Evolutionary conservation across 2,113 vertebrate species (phyloP).

Genomic region (Pachycephala philippinensis): DNA sequence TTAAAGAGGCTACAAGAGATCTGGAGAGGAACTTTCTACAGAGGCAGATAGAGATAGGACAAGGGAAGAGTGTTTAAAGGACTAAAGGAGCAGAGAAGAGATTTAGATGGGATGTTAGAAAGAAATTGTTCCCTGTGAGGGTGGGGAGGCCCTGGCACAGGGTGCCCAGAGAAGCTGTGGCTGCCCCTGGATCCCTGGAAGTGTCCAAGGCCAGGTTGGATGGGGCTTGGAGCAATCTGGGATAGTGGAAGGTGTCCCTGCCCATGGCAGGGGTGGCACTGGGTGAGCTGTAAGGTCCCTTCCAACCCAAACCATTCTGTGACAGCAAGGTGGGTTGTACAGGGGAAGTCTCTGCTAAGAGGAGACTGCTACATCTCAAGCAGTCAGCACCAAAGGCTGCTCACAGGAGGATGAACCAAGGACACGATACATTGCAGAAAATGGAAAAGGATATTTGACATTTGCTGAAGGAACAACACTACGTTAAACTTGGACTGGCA

Average conservation of each 20-base stretch:
- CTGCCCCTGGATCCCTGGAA: not conserved
- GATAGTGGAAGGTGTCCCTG: not conserved
- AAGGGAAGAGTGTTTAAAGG: not conserved
- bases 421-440: not conserved
- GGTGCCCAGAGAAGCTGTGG: not conserved
- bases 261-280: not conserved
- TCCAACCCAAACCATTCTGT: rapidly evolving
- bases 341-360: not conserved
- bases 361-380: not conserved
- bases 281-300: too few relatives aligned
- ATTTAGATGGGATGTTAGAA: not conserved
- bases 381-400: not conserved
- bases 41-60: rapidly evolving
- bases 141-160: rapidly evolving
- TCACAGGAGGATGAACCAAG: constrained; percentile 1
- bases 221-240: rapidly evolving
- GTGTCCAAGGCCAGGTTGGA: not conserved
- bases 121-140: not conserved
- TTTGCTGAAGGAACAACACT: not conserved
- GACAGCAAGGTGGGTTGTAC: not conserved
- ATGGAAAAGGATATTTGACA: not conserved
- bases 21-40: not conserved
- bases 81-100: not conserved
- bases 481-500: constrained; percentile 20
- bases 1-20: not conserved